Base-by-base conservation (phyloP, 2,888 invertebrate genomes). In the Chaetogeoica ovagalla region DNA sequence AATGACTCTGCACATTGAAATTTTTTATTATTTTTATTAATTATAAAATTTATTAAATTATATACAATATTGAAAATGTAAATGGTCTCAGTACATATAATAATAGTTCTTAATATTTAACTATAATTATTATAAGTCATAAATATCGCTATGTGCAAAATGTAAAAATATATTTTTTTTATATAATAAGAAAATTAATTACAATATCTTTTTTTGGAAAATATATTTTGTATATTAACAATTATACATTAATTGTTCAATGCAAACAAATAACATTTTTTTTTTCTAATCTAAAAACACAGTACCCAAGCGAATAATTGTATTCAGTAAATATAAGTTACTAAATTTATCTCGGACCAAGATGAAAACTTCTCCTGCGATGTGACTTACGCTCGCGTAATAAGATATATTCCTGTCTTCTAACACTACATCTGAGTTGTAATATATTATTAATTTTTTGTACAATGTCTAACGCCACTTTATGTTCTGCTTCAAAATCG, bases 381-480 rank as follows among this genome's bases (percentile, higher is more conserved):
- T 90, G 89, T 39, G 89, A 86, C 87, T 92, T 93, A 83, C 90
- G 90, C 85, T 93, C 93, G 85, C 91, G 91, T 72, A 91, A 89
- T 66, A 91, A 90, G 83, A 94, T 88, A 87, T 94, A 97, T 85
- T 95, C 95, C 83, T 93, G 91, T 69, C 94, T 88, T 82, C 92
- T 92, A 7, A 91, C 89, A 85, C 94, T 95, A 74, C 93, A 92
- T 83, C 93, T 89, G 84, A 96, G 88, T 85, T 95, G 94, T 82
- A 97, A 87, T 83, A 96, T 96, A 82, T 94, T 91, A 86, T 93
- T 94, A 17, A 97, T 90, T 88, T 96, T 96, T 83, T 92, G 91
- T 0, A 94, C 93, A 70, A 97, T 95, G 86, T 94, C 94, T 83
- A 91, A 90, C 0, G 94, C 94, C 1, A 89, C 90, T 6, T 89